phyloP scores from a whole-genome alignment of 2,888 invertebrate species.

The Rapana venosa region DNA sequence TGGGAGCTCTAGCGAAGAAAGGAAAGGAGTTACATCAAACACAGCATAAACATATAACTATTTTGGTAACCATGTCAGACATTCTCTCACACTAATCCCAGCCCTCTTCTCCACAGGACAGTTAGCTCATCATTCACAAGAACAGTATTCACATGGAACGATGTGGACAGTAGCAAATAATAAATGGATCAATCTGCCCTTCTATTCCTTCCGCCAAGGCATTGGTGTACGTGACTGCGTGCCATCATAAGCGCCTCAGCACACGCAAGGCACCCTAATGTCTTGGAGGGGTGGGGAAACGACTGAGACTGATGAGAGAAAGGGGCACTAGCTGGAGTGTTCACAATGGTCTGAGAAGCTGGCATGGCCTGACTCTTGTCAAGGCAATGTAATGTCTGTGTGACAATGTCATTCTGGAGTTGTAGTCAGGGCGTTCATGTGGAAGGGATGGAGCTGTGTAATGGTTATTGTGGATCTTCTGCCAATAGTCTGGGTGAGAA shows the following conservation, averaged over 20 bases:
- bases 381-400: neutral
- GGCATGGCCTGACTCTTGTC: neutral
- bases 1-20: too few relatives aligned
- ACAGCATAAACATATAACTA: too few relatives aligned
- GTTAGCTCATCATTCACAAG: too few relatives aligned
- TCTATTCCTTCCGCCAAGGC: conserved; percentile 9
- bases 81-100: too few relatives aligned
- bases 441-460: too few relatives aligned
- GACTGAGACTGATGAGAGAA: neutral
- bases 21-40: too few relatives aligned
- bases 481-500: neutral
- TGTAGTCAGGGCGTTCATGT: neutral
- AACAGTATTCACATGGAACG: too few relatives aligned
- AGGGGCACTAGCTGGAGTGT: neutral
- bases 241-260: conserved; percentile 30
- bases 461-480: neutral
- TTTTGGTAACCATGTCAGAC: too few relatives aligned
- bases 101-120: too few relatives aligned
- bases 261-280: neutral
- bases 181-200: too few relatives aligned
- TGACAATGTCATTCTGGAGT: neutral
- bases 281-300: too few relatives aligned
- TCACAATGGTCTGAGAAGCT: neutral
- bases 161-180: too few relatives aligned
- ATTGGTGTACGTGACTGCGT: conserved; percentile 32